Conservation (phyloP, 2,888 invertebrate genomes). For the Lasioglossum marginatum region DNA sequence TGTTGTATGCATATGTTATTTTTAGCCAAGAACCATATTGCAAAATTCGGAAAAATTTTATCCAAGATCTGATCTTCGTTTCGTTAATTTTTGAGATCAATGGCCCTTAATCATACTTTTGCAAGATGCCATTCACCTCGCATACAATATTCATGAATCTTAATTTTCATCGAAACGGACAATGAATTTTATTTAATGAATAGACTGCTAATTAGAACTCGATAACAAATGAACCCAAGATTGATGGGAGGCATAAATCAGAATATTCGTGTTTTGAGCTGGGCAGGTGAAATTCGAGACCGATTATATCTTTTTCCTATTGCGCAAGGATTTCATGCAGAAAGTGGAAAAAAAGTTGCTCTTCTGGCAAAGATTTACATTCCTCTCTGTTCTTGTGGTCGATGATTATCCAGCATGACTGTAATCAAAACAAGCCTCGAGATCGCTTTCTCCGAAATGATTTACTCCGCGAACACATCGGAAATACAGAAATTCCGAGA, state of each 20-base stretch:
- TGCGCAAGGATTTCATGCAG: neutral
- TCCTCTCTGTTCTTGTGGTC: neutral
- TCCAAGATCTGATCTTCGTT: neutral
- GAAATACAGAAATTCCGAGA: neutral
- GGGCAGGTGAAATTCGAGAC: slow-evolving; percentile 3
- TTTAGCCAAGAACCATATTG: too few relatives aligned
- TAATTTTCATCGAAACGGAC: neutral
- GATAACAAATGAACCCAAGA: neutral
- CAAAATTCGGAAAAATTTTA: neutral
- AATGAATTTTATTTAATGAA: neutral
- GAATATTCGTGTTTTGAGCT: neutral
- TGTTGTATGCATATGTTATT: too few relatives aligned
- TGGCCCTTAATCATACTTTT: neutral
- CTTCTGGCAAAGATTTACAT: neutral
- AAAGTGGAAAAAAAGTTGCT: neutral
- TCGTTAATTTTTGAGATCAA: neutral
- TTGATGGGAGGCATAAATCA: neutral
- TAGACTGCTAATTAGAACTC: neutral
- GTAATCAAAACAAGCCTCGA: neutral
- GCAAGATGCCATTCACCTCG: neutral
- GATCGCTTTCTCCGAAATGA: slow-evolving; percentile 1
- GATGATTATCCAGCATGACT: slow-evolving; percentile 4
- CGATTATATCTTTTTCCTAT: neutral
- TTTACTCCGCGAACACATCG: neutral
- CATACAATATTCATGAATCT: too few relatives aligned